Conservation (phyloP, 2,113 vertebrate genomes). For the Callocephalon fimbriatum region DNA sequence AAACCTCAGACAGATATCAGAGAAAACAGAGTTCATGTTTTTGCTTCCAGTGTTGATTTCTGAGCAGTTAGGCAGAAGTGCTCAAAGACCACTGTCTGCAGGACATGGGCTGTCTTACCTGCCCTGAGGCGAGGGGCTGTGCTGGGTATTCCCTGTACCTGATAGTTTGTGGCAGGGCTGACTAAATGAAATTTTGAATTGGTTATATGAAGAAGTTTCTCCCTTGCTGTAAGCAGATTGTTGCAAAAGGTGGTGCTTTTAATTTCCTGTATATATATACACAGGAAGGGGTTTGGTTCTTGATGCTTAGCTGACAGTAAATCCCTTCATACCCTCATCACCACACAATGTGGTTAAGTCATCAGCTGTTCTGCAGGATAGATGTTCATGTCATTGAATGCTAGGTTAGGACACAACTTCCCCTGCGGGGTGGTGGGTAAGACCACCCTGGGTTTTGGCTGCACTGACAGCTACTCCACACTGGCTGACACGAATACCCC, state of each 20-base stretch:
- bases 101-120: background rate
- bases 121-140: background rate
- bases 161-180: background rate
- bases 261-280: background rate
- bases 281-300: background rate
- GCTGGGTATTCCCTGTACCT: background rate
- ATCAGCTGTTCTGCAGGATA: background rate
- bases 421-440: background rate
- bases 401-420: background rate
- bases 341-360: fast-evolving
- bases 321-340: background rate
- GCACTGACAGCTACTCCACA: background rate
- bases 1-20: background rate
- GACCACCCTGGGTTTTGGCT: fast-evolving
- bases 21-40: background rate
- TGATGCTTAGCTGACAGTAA: background rate
- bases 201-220: background rate
- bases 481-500: background rate
- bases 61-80: background rate
- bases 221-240: background rate
- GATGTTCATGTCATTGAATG: fast-evolving
- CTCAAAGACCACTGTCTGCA: background rate
- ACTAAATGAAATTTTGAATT: background rate
- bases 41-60: background rate
- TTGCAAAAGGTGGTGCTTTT: background rate